These are phyloP conservation scores for Petrophora chlorosata DNA, from an alignment of 2,888 invertebrate species.

Conservation along the genomic window DNA sequence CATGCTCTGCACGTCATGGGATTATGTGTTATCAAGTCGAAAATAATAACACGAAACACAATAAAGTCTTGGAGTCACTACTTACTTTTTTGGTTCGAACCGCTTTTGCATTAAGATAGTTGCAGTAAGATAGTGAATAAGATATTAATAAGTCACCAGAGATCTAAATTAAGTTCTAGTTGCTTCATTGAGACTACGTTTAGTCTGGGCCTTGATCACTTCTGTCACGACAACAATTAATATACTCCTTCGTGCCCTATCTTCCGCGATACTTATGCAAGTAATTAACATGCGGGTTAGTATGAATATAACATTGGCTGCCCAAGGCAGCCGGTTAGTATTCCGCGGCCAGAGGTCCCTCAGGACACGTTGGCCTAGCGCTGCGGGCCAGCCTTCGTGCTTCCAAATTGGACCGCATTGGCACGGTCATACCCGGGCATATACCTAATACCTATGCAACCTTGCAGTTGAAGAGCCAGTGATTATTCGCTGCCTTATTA, in stretches of 20 bases:
- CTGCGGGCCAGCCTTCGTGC: conserved; percentile 49
- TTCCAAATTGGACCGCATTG: conserved; percentile 46
- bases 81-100: too few species aligned
- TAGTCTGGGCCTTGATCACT: not conserved
- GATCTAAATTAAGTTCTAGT: too few species aligned
- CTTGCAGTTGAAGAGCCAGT: not conserved
- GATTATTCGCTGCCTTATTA: too few species aligned
- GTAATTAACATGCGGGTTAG: conserved; percentile 27
- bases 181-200: too few species aligned
- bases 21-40: too few species aligned
- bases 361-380: conserved; percentile 40
- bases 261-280: conserved; percentile 28
- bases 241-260: not conserved
- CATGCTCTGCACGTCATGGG: too few species aligned
- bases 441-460: too few species aligned
- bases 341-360: conserved; percentile 44
- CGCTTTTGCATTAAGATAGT: too few species aligned
- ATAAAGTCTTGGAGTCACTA: too few species aligned
- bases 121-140: too few species aligned
- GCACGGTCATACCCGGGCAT: conserved; percentile 46
- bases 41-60: too few species aligned
- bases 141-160: too few species aligned
- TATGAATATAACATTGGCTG: conserved; percentile 27
- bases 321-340: conserved; percentile 34
- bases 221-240: conserved; percentile 3